Evolutionary conservation across 2,888 invertebrate species (phyloP).

Genomic region (Aquatica leii): DNA sequence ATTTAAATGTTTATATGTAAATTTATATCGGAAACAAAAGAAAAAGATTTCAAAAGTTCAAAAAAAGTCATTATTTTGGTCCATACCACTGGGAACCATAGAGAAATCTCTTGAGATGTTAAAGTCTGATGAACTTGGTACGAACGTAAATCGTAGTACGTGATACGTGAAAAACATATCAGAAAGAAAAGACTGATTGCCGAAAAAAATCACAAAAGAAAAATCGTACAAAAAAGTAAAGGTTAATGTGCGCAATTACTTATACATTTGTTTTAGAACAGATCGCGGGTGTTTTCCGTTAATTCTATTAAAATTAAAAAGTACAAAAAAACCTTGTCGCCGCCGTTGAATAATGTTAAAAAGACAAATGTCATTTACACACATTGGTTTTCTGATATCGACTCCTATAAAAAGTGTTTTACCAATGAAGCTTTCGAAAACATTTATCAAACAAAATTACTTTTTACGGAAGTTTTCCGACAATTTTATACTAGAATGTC

Average conservation of each 20-base stretch:
- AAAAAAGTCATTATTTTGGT: constrained; percentile 8
- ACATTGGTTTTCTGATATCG: constrained; percentile 10
- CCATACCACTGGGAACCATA: not conserved
- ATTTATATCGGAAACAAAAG: not conserved
- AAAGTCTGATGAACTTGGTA: constrained; percentile 28
- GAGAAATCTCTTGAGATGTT: constrained; percentile 2
- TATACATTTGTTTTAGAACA: constrained; percentile 17
- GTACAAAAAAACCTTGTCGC: not conserved
- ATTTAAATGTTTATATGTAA: not conserved
- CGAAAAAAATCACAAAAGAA: constrained; percentile 30
- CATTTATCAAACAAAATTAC: constrained; percentile 27
- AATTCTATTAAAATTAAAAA: no score
- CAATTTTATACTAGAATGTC: constrained; percentile 1
- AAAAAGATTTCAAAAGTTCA: not conserved
- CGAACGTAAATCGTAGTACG: constrained; percentile 30
- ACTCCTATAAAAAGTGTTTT: constrained; percentile 13
- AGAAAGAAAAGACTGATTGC: constrained; percentile 32
- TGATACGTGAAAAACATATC: constrained; percentile 32
- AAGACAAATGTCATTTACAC: constrained; percentile 20
- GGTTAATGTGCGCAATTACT: constrained; percentile 31
- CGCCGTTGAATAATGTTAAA: constrained; percentile 1
- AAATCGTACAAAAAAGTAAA: constrained; percentile 29
- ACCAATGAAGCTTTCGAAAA: constrained; percentile 24
- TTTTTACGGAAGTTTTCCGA: constrained; percentile 5
- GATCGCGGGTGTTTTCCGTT: no score